Evolutionary conservation across 2,113 vertebrate species (phyloP).

Genomic region (Trogon surrucura): DNA sequence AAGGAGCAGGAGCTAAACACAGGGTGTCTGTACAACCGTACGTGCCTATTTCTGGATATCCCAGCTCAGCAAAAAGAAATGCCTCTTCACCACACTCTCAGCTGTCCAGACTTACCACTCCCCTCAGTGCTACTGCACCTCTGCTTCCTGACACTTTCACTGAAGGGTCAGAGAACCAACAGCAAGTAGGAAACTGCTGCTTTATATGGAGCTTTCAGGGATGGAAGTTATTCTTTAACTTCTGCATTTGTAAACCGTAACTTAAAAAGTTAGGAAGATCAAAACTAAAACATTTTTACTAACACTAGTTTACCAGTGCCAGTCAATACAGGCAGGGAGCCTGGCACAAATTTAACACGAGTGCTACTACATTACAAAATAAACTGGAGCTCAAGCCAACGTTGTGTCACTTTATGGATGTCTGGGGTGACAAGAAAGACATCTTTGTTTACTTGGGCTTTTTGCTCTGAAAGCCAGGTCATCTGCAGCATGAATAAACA

Average conservation of each 20-base stretch:
- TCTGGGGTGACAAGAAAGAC: background rate
- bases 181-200: background rate
- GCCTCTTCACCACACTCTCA: background rate
- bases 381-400: background rate
- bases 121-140: background rate
- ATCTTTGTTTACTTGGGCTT: background rate
- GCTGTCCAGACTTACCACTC: background rate
- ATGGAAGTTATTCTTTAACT: background rate
- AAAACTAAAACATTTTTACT: too few relatives aligned
- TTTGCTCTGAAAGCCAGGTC: background rate
- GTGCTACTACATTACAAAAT: background rate
- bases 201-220: background rate
- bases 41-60: background rate
- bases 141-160: background rate
- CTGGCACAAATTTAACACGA: background rate
- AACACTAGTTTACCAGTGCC: background rate
- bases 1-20: background rate
- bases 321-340: background rate
- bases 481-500: background rate
- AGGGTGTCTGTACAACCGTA: background rate
- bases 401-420: background rate
- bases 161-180: background rate
- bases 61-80: background rate
- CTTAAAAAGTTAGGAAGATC: too few relatives aligned
- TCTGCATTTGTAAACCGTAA: background rate